Conservation (phyloP, 2,888 invertebrate species). For the Pyrochroa serraticornis region DNA sequence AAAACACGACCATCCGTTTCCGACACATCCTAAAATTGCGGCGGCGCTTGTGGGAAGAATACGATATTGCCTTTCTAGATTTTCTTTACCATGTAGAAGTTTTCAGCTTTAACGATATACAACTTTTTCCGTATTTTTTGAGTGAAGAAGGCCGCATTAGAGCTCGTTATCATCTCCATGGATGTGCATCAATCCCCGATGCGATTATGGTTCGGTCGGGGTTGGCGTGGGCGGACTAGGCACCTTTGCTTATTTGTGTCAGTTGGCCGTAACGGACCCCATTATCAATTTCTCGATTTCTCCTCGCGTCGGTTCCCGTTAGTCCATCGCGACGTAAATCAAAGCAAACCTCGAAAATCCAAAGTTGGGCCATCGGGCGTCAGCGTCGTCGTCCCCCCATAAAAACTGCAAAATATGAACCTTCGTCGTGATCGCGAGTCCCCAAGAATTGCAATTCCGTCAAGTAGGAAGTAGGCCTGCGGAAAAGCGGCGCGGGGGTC, state of each 20-base stretch:
- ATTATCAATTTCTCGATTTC: constrained; percentile 11
- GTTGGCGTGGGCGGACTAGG: neutral
- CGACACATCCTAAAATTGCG: too few species aligned
- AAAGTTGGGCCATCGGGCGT: constrained; percentile 12
- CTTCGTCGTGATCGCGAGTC: constrained; percentile 16
- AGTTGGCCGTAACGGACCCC: neutral
- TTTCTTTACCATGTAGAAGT: too few species aligned
- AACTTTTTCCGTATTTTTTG: too few species aligned
- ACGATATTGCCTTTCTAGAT: too few species aligned
- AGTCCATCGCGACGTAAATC: neutral
- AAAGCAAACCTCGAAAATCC: constrained; percentile 14
- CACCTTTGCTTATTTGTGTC: neutral
- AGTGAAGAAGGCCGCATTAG: too few species aligned
- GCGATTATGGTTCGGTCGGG: neutral
- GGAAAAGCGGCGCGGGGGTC: constrained; percentile 46
- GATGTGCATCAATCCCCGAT: neutral
- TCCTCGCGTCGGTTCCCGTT: neutral
- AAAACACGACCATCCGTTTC: too few species aligned
- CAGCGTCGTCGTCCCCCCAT: constrained; percentile 5
- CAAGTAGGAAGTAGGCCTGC: constrained; percentile 21
- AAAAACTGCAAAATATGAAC: constrained; percentile 36
- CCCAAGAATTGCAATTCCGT: constrained; percentile 42
- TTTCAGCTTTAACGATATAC: too few species aligned
- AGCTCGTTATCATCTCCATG: neutral
- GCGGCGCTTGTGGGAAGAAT: too few species aligned